phyloP scores from a whole-genome alignment of 2,797 vertebrate species.

The Typhlichthys subterraneus region DNA sequence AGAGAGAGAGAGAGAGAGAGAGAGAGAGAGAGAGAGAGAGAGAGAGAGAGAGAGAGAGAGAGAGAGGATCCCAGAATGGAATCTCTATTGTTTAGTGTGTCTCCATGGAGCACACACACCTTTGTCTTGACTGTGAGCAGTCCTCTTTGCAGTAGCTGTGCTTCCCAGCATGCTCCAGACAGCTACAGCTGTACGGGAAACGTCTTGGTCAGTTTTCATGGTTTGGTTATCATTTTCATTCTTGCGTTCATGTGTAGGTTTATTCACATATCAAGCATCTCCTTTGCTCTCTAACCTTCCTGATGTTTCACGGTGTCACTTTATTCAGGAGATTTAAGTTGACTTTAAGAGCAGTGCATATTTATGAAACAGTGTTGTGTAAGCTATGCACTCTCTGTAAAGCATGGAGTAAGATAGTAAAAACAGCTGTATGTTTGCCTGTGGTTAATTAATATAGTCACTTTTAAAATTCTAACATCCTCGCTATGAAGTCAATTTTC shows the following conservation, averaged over 20 bases:
- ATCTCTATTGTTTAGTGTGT: conserved; percentile 3
- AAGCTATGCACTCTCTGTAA: too few relatives aligned
- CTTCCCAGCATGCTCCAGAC: background rate
- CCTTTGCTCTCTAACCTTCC: background rate
- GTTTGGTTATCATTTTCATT: background rate
- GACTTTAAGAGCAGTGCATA: too few relatives aligned
- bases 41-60: background rate
- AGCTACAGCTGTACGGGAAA: conserved; percentile 6
- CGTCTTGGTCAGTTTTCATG: background rate
- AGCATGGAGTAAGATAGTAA: too few relatives aligned
- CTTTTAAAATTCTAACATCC: conserved; percentile 10
- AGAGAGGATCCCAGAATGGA: background rate
- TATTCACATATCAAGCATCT: background rate
- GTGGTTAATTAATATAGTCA: background rate
- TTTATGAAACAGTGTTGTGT: too few relatives aligned
- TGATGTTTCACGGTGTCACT: background rate
- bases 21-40: too few relatives aligned
- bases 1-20: too few relatives aligned
- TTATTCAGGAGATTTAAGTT: too few relatives aligned
- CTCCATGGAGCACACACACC: conserved; percentile 9
- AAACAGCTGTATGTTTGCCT: conserved; percentile 13
- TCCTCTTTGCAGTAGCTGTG: background rate
- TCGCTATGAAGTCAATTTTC: conserved; percentile 9
- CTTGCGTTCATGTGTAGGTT: background rate
- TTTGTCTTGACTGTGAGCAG: background rate